Evolutionary conservation across 1,140 invertebrate species (phyloP), one percentile per base, ranked within the genome.

Genomic region (Cydia pomonella): DNA sequence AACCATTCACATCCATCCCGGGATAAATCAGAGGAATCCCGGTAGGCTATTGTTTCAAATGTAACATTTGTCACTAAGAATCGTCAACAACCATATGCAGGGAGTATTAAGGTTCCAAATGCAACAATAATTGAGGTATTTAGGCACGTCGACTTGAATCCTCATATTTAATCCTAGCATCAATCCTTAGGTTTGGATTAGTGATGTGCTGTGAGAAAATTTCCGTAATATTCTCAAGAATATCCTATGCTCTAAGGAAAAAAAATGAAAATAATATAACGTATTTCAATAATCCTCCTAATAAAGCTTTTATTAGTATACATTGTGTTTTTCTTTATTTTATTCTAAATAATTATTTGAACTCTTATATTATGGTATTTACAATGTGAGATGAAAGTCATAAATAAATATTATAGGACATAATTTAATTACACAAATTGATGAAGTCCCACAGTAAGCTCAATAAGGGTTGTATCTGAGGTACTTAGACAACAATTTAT

Each of bases 141-240:
- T 18, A 18, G 47, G 47, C 53, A 59, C 3, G 21, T 59, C 2
- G 21, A 59, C 21, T 59, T 59, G 21, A 10, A 10, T 23, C 21
- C 21, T 23, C 53, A 59, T 59, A 59, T 23, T 23, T 59, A 59
- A 59, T 59, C 53, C 53, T 59, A 59, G 21, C 53, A 59, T 59
- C 21, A 59, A 59, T 59, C 21, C 47, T 21, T 59, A 23, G 53
- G 18, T 6, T 59, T 23, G 53, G 9, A 23, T 59, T 23, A 59
- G 53, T 59, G 53, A 23, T 23, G 53, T 59, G 21, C 7, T 10
- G 9, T 59, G n/a, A 59, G 21, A 59, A 23, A 9, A 23, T 59
- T 59, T 12, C 21, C n/a, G 53, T 5, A 59, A 59, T 59, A 23
- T 59, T 59, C 53, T 4, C 10, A 7, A 3, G 21, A 10, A 23